phyloP scores from a whole-genome alignment of 1,140 invertebrate genomes.

The Colletes gigas region DNA sequence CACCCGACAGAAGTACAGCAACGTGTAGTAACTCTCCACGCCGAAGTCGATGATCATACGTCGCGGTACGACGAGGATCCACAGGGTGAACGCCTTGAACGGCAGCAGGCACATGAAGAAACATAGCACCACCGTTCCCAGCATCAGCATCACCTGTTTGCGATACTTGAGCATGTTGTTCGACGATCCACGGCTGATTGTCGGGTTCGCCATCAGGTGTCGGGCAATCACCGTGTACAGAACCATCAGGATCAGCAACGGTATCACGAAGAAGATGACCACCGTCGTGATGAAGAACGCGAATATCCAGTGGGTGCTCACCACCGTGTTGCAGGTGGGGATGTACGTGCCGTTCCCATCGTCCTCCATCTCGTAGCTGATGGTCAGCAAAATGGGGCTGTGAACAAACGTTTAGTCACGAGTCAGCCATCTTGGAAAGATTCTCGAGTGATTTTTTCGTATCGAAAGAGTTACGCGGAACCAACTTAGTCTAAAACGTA shows the following conservation, averaged over 20 bases:
- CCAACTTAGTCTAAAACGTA: too few species aligned
- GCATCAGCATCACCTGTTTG: constrained; percentile 92
- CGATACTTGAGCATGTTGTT: constrained; percentile 84
- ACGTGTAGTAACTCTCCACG: constrained; percentile 90
- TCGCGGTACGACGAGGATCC: constrained; percentile 89
- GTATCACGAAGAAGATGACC: constrained; percentile 91
- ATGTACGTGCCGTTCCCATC: constrained; percentile 87
- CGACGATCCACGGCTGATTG: constrained; percentile 84
- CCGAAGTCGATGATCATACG: constrained; percentile 85
- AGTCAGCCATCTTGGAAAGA: not conserved
- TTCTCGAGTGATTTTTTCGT: too few species aligned
- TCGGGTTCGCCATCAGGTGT: constrained; percentile 90
- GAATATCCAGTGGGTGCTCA: constrained; percentile 86
- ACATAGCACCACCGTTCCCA: constrained; percentile 93
- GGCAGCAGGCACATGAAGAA: constrained; percentile 95
- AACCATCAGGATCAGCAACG: constrained; percentile 89
- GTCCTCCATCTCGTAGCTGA: constrained; percentile 85
- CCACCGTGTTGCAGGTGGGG: constrained; percentile 88
- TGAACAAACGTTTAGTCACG: not conserved
- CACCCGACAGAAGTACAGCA: constrained; percentile 92
- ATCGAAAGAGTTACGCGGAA: too few species aligned
- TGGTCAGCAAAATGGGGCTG: constrained; percentile 90
- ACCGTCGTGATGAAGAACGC: constrained; percentile 91
- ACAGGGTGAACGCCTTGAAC: constrained; percentile 91
- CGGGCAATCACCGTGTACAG: constrained; percentile 92